Conservation (phyloP, 2,888 invertebrate genomes). For the Stramonita haemastoma region DNA sequence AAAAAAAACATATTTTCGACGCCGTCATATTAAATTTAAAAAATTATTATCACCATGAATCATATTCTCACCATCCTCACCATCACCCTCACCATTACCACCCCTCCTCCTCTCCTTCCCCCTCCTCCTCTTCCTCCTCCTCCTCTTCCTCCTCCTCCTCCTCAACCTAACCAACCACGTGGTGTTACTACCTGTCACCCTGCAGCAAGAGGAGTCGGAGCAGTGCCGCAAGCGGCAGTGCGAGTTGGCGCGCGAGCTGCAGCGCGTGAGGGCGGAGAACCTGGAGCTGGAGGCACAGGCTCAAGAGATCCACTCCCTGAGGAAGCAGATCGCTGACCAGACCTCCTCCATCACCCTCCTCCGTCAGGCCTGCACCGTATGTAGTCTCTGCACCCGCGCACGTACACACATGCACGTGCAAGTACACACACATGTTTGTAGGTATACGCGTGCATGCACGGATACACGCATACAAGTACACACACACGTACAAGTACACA, state of each 20-base stretch:
- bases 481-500: too few species aligned
- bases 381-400: slow-evolving; percentile 47
- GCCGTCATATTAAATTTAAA: too few species aligned
- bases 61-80: too few species aligned
- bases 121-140: not conserved
- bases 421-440: not conserved
- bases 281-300: slow-evolving; percentile 56
- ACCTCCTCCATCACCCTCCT: slow-evolving; percentile 63
- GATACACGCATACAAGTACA: not conserved
- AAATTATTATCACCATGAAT: too few species aligned
- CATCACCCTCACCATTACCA: too few species aligned
- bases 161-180: not conserved
- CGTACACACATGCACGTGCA: not conserved
- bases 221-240: slow-evolving; percentile 18
- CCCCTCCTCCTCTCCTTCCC: not conserved
- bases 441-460: not conserved
- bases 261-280: slow-evolving; percentile 59
- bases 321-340: slow-evolving; percentile 62
- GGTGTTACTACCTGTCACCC: not conserved
- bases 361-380: slow-evolving; percentile 63
- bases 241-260: slow-evolving; percentile 54
- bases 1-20: too few species aligned
- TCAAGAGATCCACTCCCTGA: slow-evolving; percentile 57
- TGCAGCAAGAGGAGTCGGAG: slow-evolving; percentile 31
- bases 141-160: not conserved